Conservation (phyloP, 37 sponge, comb jelly and placozoan genomes). For the Halichondria panicea region DNA sequence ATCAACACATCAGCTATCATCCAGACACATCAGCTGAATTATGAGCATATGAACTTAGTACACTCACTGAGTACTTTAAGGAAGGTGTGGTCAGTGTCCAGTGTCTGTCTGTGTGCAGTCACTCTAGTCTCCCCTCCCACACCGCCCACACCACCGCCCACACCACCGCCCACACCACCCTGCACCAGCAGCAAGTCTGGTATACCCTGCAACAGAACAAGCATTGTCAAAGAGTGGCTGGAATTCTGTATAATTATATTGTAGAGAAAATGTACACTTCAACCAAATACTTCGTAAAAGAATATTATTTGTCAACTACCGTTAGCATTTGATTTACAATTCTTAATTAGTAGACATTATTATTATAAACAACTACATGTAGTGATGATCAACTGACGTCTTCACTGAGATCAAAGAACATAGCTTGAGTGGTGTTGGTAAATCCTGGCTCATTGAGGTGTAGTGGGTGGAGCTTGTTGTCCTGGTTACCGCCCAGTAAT, state of each 20-base stretch:
- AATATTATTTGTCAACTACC: background rate
- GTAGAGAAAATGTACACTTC: too few relatives aligned
- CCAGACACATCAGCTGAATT: background rate
- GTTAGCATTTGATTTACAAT: background rate
- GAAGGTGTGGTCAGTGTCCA: constrained; percentile 50
- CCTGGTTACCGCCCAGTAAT: background rate
- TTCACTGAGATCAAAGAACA: constrained; percentile 51
- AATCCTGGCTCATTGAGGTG: background rate
- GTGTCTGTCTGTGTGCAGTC: constrained; percentile 31
- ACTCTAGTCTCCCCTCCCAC: background rate
- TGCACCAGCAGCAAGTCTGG: constrained; percentile 33
- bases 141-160: too few relatives aligned
- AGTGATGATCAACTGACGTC: constrained; percentile 23
- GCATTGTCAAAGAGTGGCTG: too few relatives aligned
- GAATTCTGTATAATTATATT: too few relatives aligned
- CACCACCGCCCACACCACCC: too few relatives aligned
- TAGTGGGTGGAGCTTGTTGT: background rate
- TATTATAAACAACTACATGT: background rate
- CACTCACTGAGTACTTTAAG: constrained; percentile 50
- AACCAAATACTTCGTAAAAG: too few relatives aligned
- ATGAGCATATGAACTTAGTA: background rate
- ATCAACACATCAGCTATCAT: background rate
- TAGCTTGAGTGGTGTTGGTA: background rate
- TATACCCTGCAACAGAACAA: constrained; percentile 31
- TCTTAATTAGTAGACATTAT: background rate